These are phyloP conservation scores for Phrynocephalus forsythii DNA, from an alignment of 2,797 vertebrate species.

Conservation along the genomic window DNA sequence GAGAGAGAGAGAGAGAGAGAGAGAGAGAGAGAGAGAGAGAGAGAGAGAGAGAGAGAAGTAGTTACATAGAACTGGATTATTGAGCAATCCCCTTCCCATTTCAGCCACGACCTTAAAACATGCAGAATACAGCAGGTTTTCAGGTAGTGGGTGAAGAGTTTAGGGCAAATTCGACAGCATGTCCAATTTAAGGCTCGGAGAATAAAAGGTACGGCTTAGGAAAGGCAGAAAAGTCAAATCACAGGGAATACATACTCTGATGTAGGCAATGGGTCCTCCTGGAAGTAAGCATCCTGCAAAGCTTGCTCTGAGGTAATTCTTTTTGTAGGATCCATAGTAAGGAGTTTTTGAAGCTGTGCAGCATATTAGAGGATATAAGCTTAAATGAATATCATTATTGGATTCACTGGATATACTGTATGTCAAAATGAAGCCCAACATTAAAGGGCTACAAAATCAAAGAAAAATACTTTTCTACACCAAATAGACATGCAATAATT, in stretches of 20 bases:
- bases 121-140: too few species aligned
- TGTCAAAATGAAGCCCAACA: not conserved
- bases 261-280: conserved; percentile 95
- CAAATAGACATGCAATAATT: conserved; percentile 41
- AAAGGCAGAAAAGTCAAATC: conserved; percentile 3
- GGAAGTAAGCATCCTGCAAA: conserved; percentile 95
- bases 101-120: too few species aligned
- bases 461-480: conserved; percentile 30
- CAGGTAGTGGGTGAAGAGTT: too few species aligned
- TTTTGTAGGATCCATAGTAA: conserved; percentile 98
- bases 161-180: not conserved
- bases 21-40: too few species aligned
- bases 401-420: not conserved
- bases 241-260: conserved; percentile 85
- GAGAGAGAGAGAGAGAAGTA: too few species aligned
- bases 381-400: conserved; percentile 1
- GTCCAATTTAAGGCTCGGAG: not conserved
- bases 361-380: conserved; percentile 49
- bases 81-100: not conserved
- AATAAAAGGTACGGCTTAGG: not conserved
- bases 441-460: not conserved
- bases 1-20: too few species aligned
- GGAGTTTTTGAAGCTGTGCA: conserved; percentile 93
- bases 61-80: not conserved
- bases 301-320: conserved; percentile 97